Percentiles rank a stretch among this genome's conserved stretches.
These are phyloP conservation scores for Thinocorus orbignyianus DNA, from an alignment of 2,113 vertebrate species.

Conservation along the genomic window DNA sequence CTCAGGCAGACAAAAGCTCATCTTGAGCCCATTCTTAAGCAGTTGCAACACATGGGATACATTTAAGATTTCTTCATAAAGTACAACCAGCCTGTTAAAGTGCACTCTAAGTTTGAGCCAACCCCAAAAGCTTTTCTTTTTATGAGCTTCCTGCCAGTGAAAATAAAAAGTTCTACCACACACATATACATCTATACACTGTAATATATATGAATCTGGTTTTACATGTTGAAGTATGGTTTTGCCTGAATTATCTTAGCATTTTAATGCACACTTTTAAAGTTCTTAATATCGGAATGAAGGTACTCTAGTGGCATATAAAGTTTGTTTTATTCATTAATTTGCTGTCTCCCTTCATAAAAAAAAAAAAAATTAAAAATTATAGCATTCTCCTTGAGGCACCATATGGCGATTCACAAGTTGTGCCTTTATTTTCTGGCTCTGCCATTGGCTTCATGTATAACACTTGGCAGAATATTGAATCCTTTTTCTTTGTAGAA, in stretches of 20 bases:
- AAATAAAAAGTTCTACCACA: slow-evolving; percentile 38
- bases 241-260: neutral
- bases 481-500: neutral
- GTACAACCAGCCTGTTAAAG: slow-evolving; percentile 14
- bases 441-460: neutral
- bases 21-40: slow-evolving; percentile 15
- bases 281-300: neutral
- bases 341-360: neutral
- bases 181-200: neutral
- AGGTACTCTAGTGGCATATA: neutral
- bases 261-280: neutral
- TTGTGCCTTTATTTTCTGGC: neutral
- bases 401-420: neutral
- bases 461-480: neutral
- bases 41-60: slow-evolving; percentile 62
- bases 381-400: neutral
- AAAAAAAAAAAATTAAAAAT: neutral
- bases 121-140: slow-evolving; percentile 42
- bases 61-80: slow-evolving; percentile 54
- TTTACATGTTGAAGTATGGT: neutral
- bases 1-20: slow-evolving; percentile 39
- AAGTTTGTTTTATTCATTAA: neutral
- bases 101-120: slow-evolving; percentile 9
- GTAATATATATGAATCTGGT: neutral
- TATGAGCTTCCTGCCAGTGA: slow-evolving; percentile 51